These are phyloP conservation scores for Siniperca scherzeri DNA, from an alignment of 2,797 vertebrate species.

Conservation along the genomic window DNA sequence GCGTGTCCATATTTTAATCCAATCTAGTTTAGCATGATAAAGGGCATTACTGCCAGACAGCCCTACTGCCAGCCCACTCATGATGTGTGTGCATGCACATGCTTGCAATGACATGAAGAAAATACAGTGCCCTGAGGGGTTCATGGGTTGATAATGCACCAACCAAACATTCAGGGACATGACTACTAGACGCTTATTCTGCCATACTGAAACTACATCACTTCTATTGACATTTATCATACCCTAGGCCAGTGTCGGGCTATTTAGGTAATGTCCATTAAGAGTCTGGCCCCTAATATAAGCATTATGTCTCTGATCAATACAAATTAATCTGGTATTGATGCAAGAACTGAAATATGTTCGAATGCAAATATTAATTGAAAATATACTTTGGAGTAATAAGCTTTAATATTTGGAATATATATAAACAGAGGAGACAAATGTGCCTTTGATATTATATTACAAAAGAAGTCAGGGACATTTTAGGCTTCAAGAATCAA, in stretches of 20 bases:
- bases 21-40: conserved; percentile 80
- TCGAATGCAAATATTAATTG: neutral
- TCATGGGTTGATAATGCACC: conserved; percentile 33
- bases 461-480: conserved; percentile 5
- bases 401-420: neutral
- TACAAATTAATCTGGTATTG: neutral
- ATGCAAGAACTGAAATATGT: neutral
- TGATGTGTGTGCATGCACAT: conserved; percentile 26
- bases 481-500: conserved; percentile 21
- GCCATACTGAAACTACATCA: conserved; percentile 27
- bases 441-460: neutral
- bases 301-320: neutral
- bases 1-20: conserved; percentile 77
- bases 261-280: conserved; percentile 13
- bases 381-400: neutral
- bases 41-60: conserved; percentile 73
- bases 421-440: conserved; percentile 1
- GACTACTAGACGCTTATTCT: conserved; percentile 2
- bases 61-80: conserved; percentile 54
- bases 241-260: conserved; percentile 1
- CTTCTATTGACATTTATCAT: conserved; percentile 36
- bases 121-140: neutral
- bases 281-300: neutral
- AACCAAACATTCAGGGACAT: conserved; percentile 1
- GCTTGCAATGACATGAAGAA: conserved; percentile 23